Evolutionary conservation across 2,888 invertebrate genomes (phyloP).

Genomic region (Syrphus vitripennis): DNA sequence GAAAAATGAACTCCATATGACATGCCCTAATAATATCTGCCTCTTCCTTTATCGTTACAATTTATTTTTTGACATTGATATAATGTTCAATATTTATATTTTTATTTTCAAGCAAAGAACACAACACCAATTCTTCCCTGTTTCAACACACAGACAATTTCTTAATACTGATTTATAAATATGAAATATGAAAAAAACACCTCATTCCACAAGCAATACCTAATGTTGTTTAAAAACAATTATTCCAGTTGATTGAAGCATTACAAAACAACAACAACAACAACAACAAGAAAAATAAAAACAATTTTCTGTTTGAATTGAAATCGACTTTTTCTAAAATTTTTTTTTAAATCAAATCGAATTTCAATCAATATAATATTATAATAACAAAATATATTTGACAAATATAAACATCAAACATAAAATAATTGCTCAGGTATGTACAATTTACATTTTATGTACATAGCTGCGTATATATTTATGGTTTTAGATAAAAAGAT

Average conservation of each 20-base stretch:
- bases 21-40: no score
- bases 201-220: neutral
- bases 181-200: neutral
- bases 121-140: neutral
- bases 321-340: neutral
- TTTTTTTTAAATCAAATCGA: neutral
- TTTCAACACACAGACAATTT: neutral
- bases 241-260: neutral
- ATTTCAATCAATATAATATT: neutral
- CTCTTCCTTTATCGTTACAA: neutral
- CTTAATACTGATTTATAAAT: neutral
- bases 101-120: neutral
- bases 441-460: no score
- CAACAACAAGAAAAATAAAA: neutral
- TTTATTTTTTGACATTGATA: neutral
- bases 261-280: neutral
- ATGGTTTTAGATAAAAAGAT: no score
- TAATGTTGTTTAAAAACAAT: neutral
- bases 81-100: neutral
- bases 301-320: neutral
- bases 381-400: neutral
- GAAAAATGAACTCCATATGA: no score
- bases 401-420: neutral
- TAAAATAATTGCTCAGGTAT: no score
- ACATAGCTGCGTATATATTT: no score